Percentiles rank a stretch among this genome's conserved stretches.
Evolutionary conservation across 2,113 vertebrate genomes (phyloP).

Genomic region (Cacatua alba): DNA sequence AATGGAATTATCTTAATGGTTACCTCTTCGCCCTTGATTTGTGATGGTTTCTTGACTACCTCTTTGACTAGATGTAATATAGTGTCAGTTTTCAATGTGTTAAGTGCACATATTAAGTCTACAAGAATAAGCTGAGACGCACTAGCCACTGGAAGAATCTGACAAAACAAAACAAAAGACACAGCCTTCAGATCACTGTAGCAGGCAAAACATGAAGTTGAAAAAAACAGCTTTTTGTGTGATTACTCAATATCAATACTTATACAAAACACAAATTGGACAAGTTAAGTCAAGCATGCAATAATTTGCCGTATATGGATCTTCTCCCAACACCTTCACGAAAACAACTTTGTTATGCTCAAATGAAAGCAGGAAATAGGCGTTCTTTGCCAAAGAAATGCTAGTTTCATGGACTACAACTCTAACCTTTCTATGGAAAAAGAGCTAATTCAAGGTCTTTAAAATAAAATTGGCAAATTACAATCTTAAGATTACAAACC

Average conservation of each 20-base stretch:
- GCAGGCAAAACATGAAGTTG: not conserved
- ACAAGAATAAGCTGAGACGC: conserved; percentile 85
- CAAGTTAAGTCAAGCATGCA: not conserved
- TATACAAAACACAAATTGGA: not conserved
- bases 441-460: not conserved
- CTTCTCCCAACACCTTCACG: not conserved
- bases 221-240: not conserved
- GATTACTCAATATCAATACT: not conserved
- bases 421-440: not conserved
- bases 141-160: conserved; percentile 85
- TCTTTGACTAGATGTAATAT: conserved; percentile 91
- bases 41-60: conserved; percentile 93
- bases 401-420: not conserved
- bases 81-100: conserved; percentile 81
- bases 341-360: not conserved
- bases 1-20: not conserved
- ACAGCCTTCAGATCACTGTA: not conserved
- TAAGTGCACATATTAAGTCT: conserved; percentile 87
- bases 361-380: not conserved
- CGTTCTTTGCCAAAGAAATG: not conserved
- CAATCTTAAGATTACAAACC: not conserved
- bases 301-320: not conserved
- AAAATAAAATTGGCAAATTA: not conserved
- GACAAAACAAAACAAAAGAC: not conserved
- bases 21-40: conserved; percentile 92